Conservation (phyloP, 2,888 invertebrate genomes). For the Drosophila niveifrons region DNA sequence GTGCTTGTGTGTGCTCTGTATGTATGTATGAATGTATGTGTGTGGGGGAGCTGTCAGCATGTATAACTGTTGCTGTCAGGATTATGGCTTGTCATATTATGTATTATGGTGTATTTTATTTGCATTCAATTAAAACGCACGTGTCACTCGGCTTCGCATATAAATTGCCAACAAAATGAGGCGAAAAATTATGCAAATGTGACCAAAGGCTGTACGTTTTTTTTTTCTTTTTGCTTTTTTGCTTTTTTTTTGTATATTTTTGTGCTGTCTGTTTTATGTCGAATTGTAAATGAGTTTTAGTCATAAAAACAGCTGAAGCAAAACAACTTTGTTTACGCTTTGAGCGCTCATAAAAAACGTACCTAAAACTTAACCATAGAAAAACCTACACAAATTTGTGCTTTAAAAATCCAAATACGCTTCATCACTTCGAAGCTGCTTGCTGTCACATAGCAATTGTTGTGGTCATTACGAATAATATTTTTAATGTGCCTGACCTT, state of each 20-base stretch:
- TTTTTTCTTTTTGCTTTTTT: not conserved
- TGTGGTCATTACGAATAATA: constrained; percentile 50
- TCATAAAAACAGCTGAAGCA: constrained; percentile 52
- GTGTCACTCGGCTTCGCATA: constrained; percentile 69
- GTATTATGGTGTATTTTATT: constrained; percentile 77
- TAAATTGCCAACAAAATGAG: constrained; percentile 74
- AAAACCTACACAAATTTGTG: not conserved
- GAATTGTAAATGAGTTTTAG: constrained; percentile 12
- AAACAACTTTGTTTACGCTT: constrained; percentile 53
- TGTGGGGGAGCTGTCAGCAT: constrained; percentile 62
- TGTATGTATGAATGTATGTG: constrained; percentile 16
- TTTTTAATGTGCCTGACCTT: constrained; percentile 63
- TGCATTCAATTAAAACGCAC: constrained; percentile 79
- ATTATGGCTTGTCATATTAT: constrained; percentile 79
- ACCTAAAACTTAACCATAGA: not conserved
- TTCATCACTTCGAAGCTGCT: too few species aligned
- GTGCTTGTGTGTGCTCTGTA: constrained; percentile 1
- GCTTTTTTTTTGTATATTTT: not conserved
- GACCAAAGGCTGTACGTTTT: constrained; percentile 9
- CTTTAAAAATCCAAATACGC: constrained; percentile 8
- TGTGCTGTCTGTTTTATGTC: constrained; percentile 13
- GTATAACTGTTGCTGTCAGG: constrained; percentile 79
- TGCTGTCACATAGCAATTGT: constrained; percentile 10
- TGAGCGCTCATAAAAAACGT: not conserved
- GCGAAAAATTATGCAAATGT: constrained; percentile 72